Conservation (phyloP, 2,113 vertebrate genomes). For the Tretioscincus oriximinensis region DNA sequence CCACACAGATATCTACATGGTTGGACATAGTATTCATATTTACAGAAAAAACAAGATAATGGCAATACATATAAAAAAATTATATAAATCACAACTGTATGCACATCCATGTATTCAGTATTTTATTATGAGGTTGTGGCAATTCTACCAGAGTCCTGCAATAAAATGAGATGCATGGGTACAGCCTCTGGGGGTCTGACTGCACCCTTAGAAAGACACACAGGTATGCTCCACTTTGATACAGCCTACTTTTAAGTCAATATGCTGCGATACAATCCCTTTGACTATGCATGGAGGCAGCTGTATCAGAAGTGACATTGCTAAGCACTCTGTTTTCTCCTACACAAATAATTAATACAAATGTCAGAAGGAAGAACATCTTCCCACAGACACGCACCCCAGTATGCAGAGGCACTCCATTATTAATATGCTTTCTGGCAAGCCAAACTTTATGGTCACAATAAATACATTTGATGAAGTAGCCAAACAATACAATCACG, state of each 20-base stretch:
- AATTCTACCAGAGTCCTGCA: no score
- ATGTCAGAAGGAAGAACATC: conserved; percentile 34
- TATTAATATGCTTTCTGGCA: conserved; percentile 46
- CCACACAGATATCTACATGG: no score
- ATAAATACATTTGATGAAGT: conserved; percentile 47
- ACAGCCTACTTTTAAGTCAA: background rate
- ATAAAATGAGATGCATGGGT: no score
- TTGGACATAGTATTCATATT: no score
- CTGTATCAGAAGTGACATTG: background rate
- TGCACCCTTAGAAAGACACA: background rate
- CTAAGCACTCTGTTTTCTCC: conserved; percentile 45
- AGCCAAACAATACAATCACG: conserved; percentile 18
- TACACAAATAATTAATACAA: conserved; percentile 47
- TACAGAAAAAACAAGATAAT: no score
- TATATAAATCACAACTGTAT: no score
- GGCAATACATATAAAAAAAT: no score
- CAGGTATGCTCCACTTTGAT: background rate
- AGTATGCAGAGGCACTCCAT: conserved; percentile 13
- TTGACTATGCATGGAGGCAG: background rate
- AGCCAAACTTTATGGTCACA: conserved; percentile 25
- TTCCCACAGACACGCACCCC: conserved; percentile 40
- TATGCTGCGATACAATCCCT: background rate
- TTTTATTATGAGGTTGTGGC: no score
- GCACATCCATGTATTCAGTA: no score
- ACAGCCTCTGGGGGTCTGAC: no score